These are phyloP conservation scores for Tangara arthus DNA, from an alignment of 2,797 vertebrate species.

Conservation along the genomic window DNA sequence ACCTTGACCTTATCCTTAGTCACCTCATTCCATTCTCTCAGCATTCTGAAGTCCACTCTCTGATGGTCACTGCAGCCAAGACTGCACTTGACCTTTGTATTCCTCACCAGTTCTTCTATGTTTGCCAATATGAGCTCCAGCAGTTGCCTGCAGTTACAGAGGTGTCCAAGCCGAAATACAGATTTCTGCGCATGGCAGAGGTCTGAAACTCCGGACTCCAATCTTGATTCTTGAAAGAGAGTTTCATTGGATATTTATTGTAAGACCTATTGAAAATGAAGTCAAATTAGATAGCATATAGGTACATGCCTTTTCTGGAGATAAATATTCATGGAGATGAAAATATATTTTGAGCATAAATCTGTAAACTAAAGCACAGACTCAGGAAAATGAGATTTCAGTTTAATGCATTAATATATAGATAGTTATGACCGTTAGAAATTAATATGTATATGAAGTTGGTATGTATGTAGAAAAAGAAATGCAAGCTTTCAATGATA, in stretches of 20 bases:
- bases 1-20: background rate
- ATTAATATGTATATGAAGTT: background rate
- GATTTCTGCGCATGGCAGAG: background rate
- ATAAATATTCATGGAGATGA: background rate
- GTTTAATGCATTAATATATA: background rate
- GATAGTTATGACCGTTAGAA: background rate
- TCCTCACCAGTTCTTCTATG: background rate
- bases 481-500: background rate
- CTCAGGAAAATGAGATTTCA: background rate
- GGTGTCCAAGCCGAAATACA: fast-evolving
- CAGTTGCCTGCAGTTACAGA: background rate
- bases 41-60: background rate
- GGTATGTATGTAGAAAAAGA: background rate
- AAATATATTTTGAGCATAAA: background rate
- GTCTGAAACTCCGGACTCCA: background rate
- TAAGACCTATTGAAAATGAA: background rate
- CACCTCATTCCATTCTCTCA: background rate
- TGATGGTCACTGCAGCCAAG: background rate
- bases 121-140: background rate
- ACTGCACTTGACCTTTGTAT: background rate
- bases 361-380: background rate
- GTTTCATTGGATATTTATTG: background rate
- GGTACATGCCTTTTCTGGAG: background rate
- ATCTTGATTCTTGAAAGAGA: background rate
- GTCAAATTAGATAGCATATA: background rate